Percentiles rank a stretch among this genome's conserved stretches.
Evolutionary conservation across 1,140 invertebrate species (phyloP).

Genomic region (Cataglyphis hispanica): DNA sequence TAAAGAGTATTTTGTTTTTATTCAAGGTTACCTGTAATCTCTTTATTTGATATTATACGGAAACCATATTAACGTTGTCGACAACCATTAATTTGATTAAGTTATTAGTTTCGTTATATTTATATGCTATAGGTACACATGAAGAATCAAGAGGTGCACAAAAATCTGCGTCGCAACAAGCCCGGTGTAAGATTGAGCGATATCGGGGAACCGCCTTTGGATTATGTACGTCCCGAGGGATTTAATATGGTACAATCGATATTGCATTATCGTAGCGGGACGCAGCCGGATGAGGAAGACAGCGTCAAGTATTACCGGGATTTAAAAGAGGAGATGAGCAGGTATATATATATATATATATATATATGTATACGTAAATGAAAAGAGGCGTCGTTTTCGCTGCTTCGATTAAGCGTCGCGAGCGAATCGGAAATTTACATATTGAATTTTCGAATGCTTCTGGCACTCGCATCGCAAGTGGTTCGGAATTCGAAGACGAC

Average conservation of each 20-base stretch:
- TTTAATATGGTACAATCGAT: conserved; percentile 88
- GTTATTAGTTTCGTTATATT: background rate
- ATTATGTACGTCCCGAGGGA: conserved; percentile 88
- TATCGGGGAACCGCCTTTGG: conserved; percentile 86
- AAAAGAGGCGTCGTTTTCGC: background rate
- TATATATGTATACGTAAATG: background rate
- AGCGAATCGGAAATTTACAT: conserved; percentile 77
- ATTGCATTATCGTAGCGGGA: conserved; percentile 81
- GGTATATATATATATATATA: conserved; percentile 82
- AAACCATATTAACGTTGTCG: conserved; percentile 1
- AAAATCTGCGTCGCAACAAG: conserved; percentile 89
- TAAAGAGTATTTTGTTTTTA: background rate
- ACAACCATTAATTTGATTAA: conserved; percentile 22
- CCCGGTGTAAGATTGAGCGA: conserved; percentile 87
- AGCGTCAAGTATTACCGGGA: conserved; percentile 86
- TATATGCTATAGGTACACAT: conserved; percentile 87
- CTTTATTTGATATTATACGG: background rate
- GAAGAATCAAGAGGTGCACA: conserved; percentile 90
- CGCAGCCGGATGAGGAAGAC: conserved; percentile 83
- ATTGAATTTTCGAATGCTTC: conserved; percentile 83
- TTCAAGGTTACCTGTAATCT: background rate
- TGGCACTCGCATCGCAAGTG: conserved; percentile 85
- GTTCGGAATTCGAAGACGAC: conserved; percentile 86
- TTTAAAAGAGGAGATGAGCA: conserved; percentile 87
- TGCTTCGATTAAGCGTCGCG: background rate